phyloP scores from a whole-genome alignment of 2,113 vertebrate species.

The Nesoenas mayeri region DNA sequence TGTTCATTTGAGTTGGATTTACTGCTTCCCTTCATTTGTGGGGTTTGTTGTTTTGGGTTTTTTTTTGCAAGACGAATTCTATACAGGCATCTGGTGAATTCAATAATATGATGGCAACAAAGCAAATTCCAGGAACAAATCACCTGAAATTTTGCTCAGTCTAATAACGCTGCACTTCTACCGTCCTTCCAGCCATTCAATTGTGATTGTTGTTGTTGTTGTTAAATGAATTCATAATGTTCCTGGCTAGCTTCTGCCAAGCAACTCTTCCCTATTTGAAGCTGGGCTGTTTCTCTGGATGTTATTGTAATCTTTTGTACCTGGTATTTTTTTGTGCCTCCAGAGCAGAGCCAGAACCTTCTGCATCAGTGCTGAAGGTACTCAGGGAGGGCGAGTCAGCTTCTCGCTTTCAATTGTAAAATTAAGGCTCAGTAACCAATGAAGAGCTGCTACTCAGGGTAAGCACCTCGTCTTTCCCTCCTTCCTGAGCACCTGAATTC shows the following conservation, averaged over 20 bases:
- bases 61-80: neutral
- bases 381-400: neutral
- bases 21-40: neutral
- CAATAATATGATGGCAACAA: neutral
- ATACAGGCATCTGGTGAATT: neutral
- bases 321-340: neutral
- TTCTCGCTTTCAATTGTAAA: neutral
- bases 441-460: neutral
- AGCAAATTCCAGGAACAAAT: constrained; percentile 15
- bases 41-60: neutral
- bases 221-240: neutral
- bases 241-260: neutral
- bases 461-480: neutral
- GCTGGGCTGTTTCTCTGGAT: neutral
- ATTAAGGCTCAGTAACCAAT: neutral
- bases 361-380: neutral
- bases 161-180: neutral
- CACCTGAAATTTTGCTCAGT: neutral
- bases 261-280: neutral
- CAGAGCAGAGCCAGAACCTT: neutral
- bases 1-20: neutral
- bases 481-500: neutral
- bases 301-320: neutral
- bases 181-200: neutral
- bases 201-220: neutral